phyloP scores from a whole-genome alignment of 2,888 invertebrate species.

The Mythimna lalbum region DNA sequence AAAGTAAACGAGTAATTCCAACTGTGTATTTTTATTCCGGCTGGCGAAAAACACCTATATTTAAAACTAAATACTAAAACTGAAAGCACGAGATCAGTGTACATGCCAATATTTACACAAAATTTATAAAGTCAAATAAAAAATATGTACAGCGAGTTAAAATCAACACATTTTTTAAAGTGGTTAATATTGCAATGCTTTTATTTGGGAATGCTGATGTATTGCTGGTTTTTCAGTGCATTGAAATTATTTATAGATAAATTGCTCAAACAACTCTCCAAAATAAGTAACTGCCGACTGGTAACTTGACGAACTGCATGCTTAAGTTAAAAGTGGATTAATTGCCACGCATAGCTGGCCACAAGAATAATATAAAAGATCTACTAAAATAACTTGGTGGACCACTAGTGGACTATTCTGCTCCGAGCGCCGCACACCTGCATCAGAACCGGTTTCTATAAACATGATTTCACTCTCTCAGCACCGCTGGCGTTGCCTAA shows the following conservation, averaged over 20 bases:
- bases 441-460: conserved; percentile 84
- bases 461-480: conserved; percentile 88
- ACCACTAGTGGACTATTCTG: conserved; percentile 59
- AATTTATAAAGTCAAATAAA: background rate
- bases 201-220: conserved; percentile 1
- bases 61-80: background rate
- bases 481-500: conserved; percentile 73
- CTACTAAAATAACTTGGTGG: conserved; percentile 58
- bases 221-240: background rate
- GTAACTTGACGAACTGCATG: conserved; percentile 38
- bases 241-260: conserved; percentile 5
- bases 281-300: conserved; percentile 12
- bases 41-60: background rate
- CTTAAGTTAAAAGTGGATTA: conserved; percentile 49
- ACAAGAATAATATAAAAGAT: conserved; percentile 55
- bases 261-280: conserved; percentile 9
- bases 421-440: conserved; percentile 80
- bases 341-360: conserved; percentile 45
- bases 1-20: too few species aligned
- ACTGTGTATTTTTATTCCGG: too few species aligned
- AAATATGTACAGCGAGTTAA: background rate
- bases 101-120: background rate
- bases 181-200: background rate
- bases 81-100: background rate
- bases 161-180: conserved; percentile 5